Evolutionary conservation across 2,113 vertebrate species (phyloP).

Genomic region (Patagioenas fasciata): DNA sequence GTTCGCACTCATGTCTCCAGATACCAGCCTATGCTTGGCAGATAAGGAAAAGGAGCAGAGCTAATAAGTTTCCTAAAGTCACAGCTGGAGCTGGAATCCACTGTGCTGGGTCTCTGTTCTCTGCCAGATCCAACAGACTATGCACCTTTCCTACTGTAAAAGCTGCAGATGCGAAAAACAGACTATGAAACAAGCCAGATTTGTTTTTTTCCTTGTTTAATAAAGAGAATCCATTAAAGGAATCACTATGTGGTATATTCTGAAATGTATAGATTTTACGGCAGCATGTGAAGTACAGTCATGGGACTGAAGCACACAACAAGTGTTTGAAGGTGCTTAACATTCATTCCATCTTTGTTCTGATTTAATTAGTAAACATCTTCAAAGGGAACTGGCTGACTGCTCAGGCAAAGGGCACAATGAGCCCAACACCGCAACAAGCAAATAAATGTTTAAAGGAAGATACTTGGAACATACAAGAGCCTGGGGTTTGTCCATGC

Average conservation of each 20-base stretch:
- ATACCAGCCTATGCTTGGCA: not conserved
- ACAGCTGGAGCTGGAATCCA: not conserved
- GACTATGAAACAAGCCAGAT: not conserved
- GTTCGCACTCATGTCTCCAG: not conserved
- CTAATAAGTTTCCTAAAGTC: not conserved
- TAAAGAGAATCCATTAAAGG: not conserved
- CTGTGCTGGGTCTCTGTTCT: not conserved
- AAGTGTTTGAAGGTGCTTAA: slow-evolving; percentile 64
- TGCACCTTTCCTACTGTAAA: not conserved
- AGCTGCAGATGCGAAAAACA: not conserved
- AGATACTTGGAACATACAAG: slow-evolving; percentile 17
- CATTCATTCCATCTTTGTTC: slow-evolving; percentile 64
- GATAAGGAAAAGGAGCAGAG: not conserved
- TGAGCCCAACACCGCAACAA: not conserved
- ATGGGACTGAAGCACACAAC: not conserved
- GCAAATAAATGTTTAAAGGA: slow-evolving; percentile 49
- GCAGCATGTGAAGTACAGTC: slow-evolving; percentile 30
- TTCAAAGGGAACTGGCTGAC: slow-evolving; percentile 63
- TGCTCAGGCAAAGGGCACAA: slow-evolving; percentile 47
- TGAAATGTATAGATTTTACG: not conserved
- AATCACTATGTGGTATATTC: not conserved
- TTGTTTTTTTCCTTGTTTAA: not conserved
- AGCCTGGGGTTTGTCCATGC: not conserved
- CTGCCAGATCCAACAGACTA: not conserved
- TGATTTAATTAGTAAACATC: slow-evolving; percentile 71